A percentile compares a stretch with the other conserved stretches of the same genome.
These are phyloP conservation scores for Mastomys natalensis DNA, from an alignment of 2,113 vertebrate genomes.

Conservation along the genomic window DNA sequence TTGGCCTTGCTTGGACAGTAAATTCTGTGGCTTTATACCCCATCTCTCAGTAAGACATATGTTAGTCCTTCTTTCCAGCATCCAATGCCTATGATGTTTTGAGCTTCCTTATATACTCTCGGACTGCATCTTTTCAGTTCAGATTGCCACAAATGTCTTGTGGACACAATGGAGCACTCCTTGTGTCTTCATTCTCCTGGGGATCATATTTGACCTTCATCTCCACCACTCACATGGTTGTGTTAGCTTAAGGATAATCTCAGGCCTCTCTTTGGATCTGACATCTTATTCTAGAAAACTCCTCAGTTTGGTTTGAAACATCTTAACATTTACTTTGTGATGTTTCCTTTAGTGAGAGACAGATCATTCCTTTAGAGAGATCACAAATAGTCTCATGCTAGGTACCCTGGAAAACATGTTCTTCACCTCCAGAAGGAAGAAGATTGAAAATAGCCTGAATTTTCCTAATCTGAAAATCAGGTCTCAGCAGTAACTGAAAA, in stretches of 20 bases:
- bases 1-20: neutral
- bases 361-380: neutral
- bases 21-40: neutral
- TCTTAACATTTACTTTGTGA: neutral
- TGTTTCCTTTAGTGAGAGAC: neutral
- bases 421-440: neutral
- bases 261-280: neutral
- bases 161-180: fast-evolving
- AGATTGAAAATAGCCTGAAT: neutral
- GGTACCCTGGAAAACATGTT: neutral
- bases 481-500: neutral
- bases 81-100: fast-evolving
- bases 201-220: neutral
- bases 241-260: neutral
- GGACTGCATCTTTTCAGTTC: neutral
- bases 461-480: neutral
- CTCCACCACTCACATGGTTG: no score
- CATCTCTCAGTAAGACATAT: neutral
- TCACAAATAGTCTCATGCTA: neutral
- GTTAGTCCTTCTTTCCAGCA: neutral
- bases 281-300: conserved; percentile 12
- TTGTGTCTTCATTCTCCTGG: neutral
- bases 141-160: neutral
- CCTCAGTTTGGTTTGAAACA: neutral
- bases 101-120: neutral